Base-by-base conservation (phyloP, 1,140 invertebrate genomes). In the Tribolium castaneum region DNA sequence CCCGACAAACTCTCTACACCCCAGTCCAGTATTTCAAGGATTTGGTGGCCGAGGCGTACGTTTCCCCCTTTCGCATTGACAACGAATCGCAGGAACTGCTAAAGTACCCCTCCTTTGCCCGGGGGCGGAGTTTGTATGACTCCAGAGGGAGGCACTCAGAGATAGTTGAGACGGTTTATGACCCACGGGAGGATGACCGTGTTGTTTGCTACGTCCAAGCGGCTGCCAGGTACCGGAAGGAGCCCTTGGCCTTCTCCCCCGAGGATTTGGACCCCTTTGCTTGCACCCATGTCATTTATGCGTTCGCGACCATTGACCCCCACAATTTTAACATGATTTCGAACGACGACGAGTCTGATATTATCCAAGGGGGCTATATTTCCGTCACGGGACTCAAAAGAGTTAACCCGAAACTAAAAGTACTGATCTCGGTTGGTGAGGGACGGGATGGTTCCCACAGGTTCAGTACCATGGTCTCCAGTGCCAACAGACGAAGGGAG, bases 231-330 rank as follows among this genome's bases (percentile, higher is more conserved):
- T 92, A 94, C 81, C 87, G 93, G 9, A 88, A 89, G 19, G 91
- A 92, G 30, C 93, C 93, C 0, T 88, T 93, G 62, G 88, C 90
- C 1, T 92, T 95, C 82, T 90, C 88, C 6, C 88, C 89, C 5
- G 87, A 90, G n/a, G 88, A 92, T 72, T 87, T 96, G 4, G 92
- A 95, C 45, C 91, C 92, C 0, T 87, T 88, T 78, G 90, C 92
- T 34, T 97, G 95, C 87, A 94, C 94, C 3, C 95, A 97, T 85
- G 86, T 96, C 6, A 90, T 96, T 71, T 96, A 96, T 83, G 91
- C 92, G 6, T 95, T 93, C 80, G 93, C 94, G 1, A 91, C 91
- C 6, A 80, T 94, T 80, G 92, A 95, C 82, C 90, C 91, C 1
- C 89, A 91, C 70, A 90, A 88, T 0, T 90, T 90, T 71, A 87